Conservation (phyloP, 2,888 invertebrate species). For the Falcaria lacertinaria region DNA sequence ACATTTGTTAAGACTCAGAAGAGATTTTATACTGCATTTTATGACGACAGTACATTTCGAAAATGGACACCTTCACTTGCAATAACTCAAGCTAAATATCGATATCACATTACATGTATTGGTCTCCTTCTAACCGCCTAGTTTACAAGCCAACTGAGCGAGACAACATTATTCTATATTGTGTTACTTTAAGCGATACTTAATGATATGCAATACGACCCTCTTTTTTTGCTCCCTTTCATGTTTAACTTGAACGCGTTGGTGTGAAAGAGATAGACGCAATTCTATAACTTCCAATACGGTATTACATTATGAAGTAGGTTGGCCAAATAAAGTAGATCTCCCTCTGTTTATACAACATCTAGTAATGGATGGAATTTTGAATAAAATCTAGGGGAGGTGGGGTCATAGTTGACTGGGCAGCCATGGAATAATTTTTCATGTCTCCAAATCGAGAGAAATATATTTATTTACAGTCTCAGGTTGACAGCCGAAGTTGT, state of each 20-base stretch:
- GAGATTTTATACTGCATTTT: too few relatives aligned
- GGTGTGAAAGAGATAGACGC: constrained; percentile 23
- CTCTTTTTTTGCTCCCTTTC: constrained; percentile 36
- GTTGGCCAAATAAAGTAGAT: constrained; percentile 27
- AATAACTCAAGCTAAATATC: constrained; percentile 29
- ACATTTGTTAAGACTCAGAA: too few relatives aligned
- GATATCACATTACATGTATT: constrained; percentile 38
- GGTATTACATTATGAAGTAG: constrained; percentile 29
- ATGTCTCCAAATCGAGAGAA: constrained; percentile 40
- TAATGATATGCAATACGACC: constrained; percentile 65
- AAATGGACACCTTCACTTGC: neutral
- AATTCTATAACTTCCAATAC: constrained; percentile 9
- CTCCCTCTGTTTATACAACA: constrained; percentile 14
- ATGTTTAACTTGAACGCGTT: constrained; percentile 17
- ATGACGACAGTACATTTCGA: neutral
- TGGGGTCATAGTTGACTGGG: constrained; percentile 28
- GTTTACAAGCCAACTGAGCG: constrained; percentile 22
- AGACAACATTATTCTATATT: constrained; percentile 31
- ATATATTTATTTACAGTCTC: constrained; percentile 47
- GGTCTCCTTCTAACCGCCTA: constrained; percentile 22
- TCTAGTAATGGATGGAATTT: constrained; percentile 15
- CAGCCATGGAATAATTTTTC: constrained; percentile 33
- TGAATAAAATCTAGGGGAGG: constrained; percentile 19
- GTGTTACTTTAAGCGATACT: constrained; percentile 30
- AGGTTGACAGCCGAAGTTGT: constrained; percentile 41